phyloP scores from a whole-genome alignment of 1,140 invertebrate species.

The Brachionus calyciflorus region DNA sequence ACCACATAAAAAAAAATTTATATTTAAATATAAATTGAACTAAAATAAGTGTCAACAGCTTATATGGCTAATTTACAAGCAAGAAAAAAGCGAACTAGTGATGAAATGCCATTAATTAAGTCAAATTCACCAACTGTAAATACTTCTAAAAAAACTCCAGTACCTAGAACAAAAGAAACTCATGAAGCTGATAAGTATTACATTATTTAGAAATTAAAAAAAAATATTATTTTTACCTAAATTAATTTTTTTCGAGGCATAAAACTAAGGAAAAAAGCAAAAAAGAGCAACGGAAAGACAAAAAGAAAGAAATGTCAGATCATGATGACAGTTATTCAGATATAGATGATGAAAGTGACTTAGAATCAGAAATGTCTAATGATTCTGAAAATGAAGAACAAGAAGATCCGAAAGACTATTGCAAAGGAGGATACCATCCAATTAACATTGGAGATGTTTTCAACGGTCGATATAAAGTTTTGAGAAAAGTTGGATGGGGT shows the following conservation, averaged over 20 bases:
- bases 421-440: slow-evolving; percentile 91
- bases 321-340: background rate
- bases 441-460: slow-evolving; percentile 94
- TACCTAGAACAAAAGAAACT: background rate
- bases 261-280: background rate
- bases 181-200: too few relatives aligned
- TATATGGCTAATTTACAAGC: background rate
- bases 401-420: slow-evolving; percentile 88
- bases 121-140: background rate
- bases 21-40: background rate
- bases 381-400: slow-evolving; percentile 76
- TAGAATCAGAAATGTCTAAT: slow-evolving; percentile 63
- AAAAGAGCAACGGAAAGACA: background rate
- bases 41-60: background rate
- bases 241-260: background rate
- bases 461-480: slow-evolving; percentile 85
- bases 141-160: background rate
- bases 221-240: too few relatives aligned
- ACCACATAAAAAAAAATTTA: background rate
- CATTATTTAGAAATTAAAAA: too few relatives aligned
- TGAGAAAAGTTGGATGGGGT: slow-evolving; percentile 93
- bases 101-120: background rate
- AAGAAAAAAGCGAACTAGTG: background rate
- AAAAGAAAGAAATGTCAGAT: background rate
- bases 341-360: background rate